phyloP scores from a whole-genome alignment of 92 coral and sea anemone genomes.

The Diadumene lineata region DNA sequence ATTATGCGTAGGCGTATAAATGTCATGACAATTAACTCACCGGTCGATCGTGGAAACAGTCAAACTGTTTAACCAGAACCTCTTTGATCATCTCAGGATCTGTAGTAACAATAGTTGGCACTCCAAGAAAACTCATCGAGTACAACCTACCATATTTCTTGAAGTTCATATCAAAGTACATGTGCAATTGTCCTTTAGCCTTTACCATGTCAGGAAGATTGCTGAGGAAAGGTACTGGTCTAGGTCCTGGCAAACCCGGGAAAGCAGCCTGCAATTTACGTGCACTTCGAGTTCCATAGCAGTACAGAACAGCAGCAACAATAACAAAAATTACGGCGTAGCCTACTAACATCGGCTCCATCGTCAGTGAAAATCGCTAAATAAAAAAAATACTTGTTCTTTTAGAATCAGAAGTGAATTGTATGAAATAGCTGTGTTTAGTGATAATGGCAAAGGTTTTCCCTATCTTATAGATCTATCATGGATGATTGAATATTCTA shows the following conservation, averaged over 20 bases:
- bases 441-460: background rate
- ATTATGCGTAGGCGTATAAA: background rate
- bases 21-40: slow-evolving; percentile 24
- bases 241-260: slow-evolving; percentile 56
- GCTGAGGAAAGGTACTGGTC: slow-evolving; percentile 53
- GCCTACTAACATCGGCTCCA: background rate
- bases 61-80: slow-evolving; percentile 59
- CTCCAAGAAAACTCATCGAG: slow-evolving; percentile 29
- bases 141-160: slow-evolving; percentile 56
- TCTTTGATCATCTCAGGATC: slow-evolving; percentile 66
- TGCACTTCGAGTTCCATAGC: slow-evolving; percentile 34
- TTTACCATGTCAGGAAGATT: slow-evolving; percentile 34
- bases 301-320: slow-evolving; percentile 9
- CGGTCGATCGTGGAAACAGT: slow-evolving; percentile 57
- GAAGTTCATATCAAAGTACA: slow-evolving; percentile 50
- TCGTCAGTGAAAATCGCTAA: background rate
- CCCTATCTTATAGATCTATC: too few relatives aligned
- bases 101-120: slow-evolving; percentile 29
- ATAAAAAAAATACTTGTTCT: background rate
- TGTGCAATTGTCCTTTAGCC: slow-evolving; percentile 42
- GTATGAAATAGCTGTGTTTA: background rate
- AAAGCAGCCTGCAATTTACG: slow-evolving; percentile 38
- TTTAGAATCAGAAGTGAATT: background rate
- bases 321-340: background rate
- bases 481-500: too few relatives aligned